Conservation (phyloP, 2,113 vertebrate species). For the Atherinomorus stipes region DNA sequence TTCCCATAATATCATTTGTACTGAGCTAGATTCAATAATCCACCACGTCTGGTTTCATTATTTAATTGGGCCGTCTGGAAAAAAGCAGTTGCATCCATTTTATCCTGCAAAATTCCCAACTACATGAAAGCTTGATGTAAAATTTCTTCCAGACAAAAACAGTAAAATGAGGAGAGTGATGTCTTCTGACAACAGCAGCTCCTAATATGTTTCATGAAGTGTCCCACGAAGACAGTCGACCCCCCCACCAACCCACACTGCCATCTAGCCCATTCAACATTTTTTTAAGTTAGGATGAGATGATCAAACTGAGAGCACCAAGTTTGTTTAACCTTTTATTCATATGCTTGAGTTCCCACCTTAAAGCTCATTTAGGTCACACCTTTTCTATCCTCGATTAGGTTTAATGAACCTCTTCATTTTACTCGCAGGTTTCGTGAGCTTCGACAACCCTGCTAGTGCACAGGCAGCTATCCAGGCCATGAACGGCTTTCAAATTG, state of each 20-base stretch:
- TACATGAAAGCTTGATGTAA: conserved; percentile 18
- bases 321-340: background rate
- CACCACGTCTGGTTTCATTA: background rate
- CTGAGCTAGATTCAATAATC: background rate
- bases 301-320: conserved; percentile 11
- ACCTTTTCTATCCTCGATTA: background rate
- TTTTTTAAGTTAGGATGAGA: background rate
- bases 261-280: conserved; percentile 31
- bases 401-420: conserved; percentile 6
- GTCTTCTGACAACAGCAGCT: conserved; percentile 15
- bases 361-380: background rate
- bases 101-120: background rate
- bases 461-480: conserved; percentile 97
- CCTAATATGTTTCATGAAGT: conserved; percentile 14
- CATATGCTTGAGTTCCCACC: background rate
- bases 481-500: conserved; percentile 99
- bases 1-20: background rate
- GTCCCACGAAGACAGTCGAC: background rate
- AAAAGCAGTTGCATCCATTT: background rate
- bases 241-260: conserved; percentile 8
- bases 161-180: conserved; percentile 12
- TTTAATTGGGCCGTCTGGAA: background rate
- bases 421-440: conserved; percentile 91
- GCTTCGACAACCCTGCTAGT: conserved; percentile 98
- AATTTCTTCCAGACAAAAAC: conserved; percentile 28